Evolutionary conservation across 2,113 vertebrate genomes (phyloP), one percentile per base, ranked within the genome.

Genomic region (Otis tarda): DNA sequence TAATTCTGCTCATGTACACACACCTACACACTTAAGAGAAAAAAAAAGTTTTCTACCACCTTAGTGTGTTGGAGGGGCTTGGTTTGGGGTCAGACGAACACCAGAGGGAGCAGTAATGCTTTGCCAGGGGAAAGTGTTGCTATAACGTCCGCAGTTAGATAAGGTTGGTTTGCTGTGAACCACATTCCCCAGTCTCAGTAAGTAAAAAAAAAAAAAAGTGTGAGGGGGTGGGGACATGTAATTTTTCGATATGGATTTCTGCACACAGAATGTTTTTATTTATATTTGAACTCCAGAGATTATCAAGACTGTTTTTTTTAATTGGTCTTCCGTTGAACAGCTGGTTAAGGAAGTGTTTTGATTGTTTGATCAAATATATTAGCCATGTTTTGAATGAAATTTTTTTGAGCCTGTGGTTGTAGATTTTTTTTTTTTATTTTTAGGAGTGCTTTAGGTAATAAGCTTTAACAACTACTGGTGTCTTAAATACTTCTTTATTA

Each of bases 81-180:
- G 87, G 83, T 56, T 7, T 5, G 3, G 73, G 70, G 64, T 84
- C 64, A 59, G 31, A 4, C 7, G 4, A 45, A 83, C 91, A 49
- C 43, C 94, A 95, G 95, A 94, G 94, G 91, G 86, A 92, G 89
- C 3, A 79, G 80, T 33, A 45, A 53, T 35, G 83, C 87, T 86
- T 89, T 81, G 64, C 83, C 33, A 28, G 39, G 35, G 71, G 9
- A 75, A 65, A 31, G 64, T 33, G 27, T 37, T 73, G 17, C 2
- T 17, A 1, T 1, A 67, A 83, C 73, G 78, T 68, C 86, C 67
- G 55, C 75, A 35, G 41, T 53, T 45, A 37, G 12, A 60, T 67
- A 41, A 61, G 50, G 47, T 61, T n/a, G 1, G 0, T 63, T 63
- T 78, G 64, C 60, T 55, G 4, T 74, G 47, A 76, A 6, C 9